Evolutionary conservation across 2,888 invertebrate genomes (phyloP), one percentile per base, ranked within the genome.

Genomic region (Pseudoips prasinana): DNA sequence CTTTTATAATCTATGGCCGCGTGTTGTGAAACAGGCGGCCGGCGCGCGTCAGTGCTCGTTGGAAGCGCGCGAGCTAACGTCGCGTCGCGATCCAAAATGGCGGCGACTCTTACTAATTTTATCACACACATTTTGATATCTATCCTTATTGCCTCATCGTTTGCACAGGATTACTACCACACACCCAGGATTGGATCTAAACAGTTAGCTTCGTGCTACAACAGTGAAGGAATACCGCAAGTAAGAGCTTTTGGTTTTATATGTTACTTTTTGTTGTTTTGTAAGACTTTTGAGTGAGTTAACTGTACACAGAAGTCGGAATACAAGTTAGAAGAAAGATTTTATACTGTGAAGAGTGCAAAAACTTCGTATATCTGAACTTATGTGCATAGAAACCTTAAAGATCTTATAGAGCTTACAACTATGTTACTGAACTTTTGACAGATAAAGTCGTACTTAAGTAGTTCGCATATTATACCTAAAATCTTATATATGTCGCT

Each of bases 121-220:
- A 67, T 78, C 53, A 5, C 7, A 20, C 14, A 14, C 14, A 20
- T 20, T n/a, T 7, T 51, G 31, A 8, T 72, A 25, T 50, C 64
- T 33, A 43, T 72, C 30, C 49, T 73, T 37, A 46, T 64, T 7
- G 7, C 20, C 20, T 20, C 7, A 7, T n/a, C 20, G 14, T 14
- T 14, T 10, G 78, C 79, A 32, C 82, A 84, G 72, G 79, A 82
- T 57, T 67, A 74, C 59, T 72, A 73, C 50, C 66, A 74, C 29
- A 78, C 79, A 27, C 79, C 80, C 30, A 64, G 78, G 48, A 71
- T 74, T 26, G 81, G 79, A 41, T 73, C 85, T 10, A 75, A 77
- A 59, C 80, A 80, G 53, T 68, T 81, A 10, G 77, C 85, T 7
- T 77, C 84, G 6, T 87, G 87, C 54, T 84, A 85, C 64, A 79